Evolutionary conservation across 2,113 vertebrate species (phyloP).

Genomic region (Myotis yumanensis): DNA sequence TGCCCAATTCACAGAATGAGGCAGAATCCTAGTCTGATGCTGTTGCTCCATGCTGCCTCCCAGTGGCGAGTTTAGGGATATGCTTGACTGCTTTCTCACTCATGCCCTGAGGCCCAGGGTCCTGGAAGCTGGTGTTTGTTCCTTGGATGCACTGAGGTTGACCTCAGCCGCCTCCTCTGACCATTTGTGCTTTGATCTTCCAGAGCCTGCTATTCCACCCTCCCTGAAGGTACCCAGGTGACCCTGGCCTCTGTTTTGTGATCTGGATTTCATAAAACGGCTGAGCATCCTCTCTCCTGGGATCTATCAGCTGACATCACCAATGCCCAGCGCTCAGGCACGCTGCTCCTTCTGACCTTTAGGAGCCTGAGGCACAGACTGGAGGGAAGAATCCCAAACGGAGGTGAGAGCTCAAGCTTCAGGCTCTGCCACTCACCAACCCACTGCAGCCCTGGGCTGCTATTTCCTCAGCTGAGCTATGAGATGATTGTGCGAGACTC

Average conservation of each 20-base stretch:
- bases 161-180: not conserved
- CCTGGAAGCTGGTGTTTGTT: not conserved
- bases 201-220: not conserved
- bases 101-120: not conserved
- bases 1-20: not conserved
- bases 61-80: not conserved
- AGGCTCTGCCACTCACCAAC: not conserved
- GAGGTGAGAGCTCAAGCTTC: not conserved
- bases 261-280: not conserved
- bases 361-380: not conserved
- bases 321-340: not conserved
- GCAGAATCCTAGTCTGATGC: not conserved
- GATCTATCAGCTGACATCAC: not conserved
- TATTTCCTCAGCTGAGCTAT: not conserved
- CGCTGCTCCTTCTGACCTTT: not conserved
- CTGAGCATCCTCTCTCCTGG: not conserved
- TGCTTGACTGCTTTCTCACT: not conserved
- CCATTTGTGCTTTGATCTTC: not conserved
- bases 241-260: not conserved
- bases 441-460: not conserved
- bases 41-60: not conserved
- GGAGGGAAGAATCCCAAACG: not conserved
- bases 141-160: not conserved
- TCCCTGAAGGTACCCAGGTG: not conserved
- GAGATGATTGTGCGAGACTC: not conserved